Percentiles rank a stretch among this genome's conserved stretches.
Conservation (phyloP, 37 sponge, comb jelly and placozoan genomes). For the Beroe forskalii region DNA sequence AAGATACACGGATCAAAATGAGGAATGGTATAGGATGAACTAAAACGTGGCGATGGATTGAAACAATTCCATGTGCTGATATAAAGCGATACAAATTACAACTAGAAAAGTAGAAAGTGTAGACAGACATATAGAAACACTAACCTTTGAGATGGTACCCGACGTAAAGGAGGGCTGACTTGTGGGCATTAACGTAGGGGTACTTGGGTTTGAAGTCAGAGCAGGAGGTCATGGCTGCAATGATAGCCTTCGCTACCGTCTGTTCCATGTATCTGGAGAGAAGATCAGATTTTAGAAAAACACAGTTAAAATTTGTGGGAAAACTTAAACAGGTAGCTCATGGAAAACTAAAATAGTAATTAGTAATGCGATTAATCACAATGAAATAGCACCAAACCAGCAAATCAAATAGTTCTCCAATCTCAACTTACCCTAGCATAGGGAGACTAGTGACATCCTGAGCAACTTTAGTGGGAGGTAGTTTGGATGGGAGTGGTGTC, state of each 20-base stretch:
- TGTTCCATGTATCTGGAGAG: conserved; percentile 88
- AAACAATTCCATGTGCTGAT: too few species aligned
- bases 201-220: conserved; percentile 85
- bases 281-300: background rate
- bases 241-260: conserved; percentile 79
- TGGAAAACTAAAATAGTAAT: too few species aligned
- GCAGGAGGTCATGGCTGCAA: conserved; percentile 80
- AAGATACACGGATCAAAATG: too few species aligned
- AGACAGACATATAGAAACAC: too few species aligned
- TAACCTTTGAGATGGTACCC: conserved; percentile 91
- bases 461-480: conserved; percentile 82
- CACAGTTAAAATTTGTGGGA: too few species aligned
- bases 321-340: too few species aligned
- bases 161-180: conserved; percentile 82
- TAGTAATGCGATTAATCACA: too few species aligned
- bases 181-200: conserved; percentile 78
- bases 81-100: too few species aligned
- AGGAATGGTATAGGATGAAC: background rate
- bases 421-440: conserved; percentile 77
- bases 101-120: too few species aligned
- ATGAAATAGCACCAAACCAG: too few species aligned
- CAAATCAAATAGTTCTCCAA: background rate
- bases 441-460: conserved; percentile 74
- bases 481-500: conserved; percentile 76
- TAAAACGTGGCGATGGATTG: too few species aligned